Conservation (phyloP, 2,888 invertebrate genomes). For the Pollenia angustigena region DNA sequence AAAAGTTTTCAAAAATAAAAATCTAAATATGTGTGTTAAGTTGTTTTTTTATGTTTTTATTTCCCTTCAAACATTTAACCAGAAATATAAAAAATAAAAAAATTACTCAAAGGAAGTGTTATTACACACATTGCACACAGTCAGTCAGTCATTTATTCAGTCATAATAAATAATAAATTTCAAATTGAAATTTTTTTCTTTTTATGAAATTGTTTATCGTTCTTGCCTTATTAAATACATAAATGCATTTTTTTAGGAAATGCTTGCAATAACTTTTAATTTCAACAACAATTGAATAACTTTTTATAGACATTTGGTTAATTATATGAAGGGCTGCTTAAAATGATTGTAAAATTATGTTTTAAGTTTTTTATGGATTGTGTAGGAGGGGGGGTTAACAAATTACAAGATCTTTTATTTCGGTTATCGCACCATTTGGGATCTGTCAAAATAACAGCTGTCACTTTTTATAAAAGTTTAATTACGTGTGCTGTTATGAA, state of each 20-base stretch:
- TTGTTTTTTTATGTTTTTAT: conserved; percentile 28
- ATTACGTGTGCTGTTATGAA: background rate
- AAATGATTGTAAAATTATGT: conserved; percentile 3
- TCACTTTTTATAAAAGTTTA: background rate
- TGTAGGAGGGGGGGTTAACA: background rate
- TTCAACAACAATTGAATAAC: conserved; percentile 44
- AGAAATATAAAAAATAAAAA: background rate
- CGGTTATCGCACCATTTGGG: conserved; percentile 10
- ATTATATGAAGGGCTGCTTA: background rate
- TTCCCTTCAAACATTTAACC: conserved; percentile 2
- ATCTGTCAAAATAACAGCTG: conserved; percentile 30
- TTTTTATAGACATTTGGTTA: conserved; percentile 24
- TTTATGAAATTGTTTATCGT: conserved; percentile 39
- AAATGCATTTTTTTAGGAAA: conserved; percentile 65
- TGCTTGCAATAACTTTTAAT: conserved; percentile 59
- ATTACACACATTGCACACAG: conserved; percentile 29
- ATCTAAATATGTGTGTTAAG: conserved; percentile 31
- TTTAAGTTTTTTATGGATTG: background rate
- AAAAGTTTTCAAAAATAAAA: conserved; percentile 14
- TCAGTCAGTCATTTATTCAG: background rate
- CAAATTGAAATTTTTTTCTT: conserved; percentile 1
- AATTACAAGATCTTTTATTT: conserved; percentile 2
- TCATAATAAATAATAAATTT: conserved; percentile 39
- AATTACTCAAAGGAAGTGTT: conserved; percentile 49
- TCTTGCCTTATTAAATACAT: conserved; percentile 21